Base-by-base conservation (phyloP, 1,140 invertebrate species). In the Drosophila pandora region DNA sequence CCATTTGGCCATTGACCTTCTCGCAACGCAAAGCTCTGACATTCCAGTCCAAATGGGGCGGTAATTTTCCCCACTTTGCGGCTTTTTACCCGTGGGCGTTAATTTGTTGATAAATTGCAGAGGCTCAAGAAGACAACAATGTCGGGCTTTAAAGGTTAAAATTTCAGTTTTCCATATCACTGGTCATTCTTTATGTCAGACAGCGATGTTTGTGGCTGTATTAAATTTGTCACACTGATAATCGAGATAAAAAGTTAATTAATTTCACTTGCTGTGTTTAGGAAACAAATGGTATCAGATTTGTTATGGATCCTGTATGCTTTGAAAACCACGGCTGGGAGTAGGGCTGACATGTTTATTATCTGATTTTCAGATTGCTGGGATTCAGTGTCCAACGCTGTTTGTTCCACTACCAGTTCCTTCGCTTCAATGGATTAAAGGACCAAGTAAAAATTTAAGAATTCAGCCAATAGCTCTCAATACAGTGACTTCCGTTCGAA, bases 201-300 rank as follows among this genome's bases (percentile, higher is more conserved):
- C 7, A 21, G 41, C 17, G n/a, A 13, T 43, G 58, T 59, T 60
- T 49, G 37, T 39, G 57, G 57, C 25, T 52, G 32, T 61, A 68
- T 83, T 76, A 76, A 83, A 88, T 79, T 82, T 87, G 79, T 79
- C 83, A 72, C 52, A 37, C 65, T 72, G 79, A 69, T 82, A 79
- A 88, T 82, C 83, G 63, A 32, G 45, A 69, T 47, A 68, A 47
- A 37, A 55, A 76, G 62, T 55, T 79, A 82, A 87, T 87, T 88
- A 83, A 76, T 88, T 78, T 71, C 6, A 28, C 47, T 53, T 13
- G 30, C 34, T 37, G 10, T 37, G 12, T 37, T 37, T 37, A 37
- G 34, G 34, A 0, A 53, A 34, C 45, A 48, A 76, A 41, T 22
- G 41, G 32, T 21, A 45, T 63, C 59, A 30, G 34, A 58, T 55